Conservation (phyloP, 2,113 vertebrate genomes). For the Noctilio leporinus region DNA sequence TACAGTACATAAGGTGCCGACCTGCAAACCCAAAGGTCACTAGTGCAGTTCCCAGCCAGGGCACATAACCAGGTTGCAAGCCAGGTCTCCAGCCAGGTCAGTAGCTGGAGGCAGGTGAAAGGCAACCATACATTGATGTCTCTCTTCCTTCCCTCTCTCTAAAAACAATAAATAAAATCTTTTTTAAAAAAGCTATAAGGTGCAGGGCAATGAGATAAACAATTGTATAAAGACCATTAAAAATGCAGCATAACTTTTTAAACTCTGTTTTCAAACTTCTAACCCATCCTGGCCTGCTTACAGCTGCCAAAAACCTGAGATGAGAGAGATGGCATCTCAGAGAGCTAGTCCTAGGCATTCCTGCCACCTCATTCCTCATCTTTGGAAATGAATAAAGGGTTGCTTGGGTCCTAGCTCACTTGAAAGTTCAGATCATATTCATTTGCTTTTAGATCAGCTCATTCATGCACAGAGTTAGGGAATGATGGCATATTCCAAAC, state of each 20-base stretch:
- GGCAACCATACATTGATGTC: no score
- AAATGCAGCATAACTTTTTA: conserved; percentile 1
- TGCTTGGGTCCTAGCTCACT: neutral
- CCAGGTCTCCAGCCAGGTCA: no score
- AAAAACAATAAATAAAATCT: no score
- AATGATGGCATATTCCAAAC: neutral
- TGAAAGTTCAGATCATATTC: conserved; percentile 19
- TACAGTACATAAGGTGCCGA: no score
- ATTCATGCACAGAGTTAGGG: neutral
- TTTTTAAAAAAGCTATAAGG: neutral
- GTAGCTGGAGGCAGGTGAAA: no score
- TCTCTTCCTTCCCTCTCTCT: no score
- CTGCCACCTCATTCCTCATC: neutral
- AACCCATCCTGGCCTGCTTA: neutral
- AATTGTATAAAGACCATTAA: neutral
- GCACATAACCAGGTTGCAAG: no score
- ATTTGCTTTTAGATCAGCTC: conserved; percentile 3
- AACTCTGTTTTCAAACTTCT: neutral
- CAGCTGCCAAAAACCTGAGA: neutral
- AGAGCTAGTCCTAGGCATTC: neutral
- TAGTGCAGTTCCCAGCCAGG: no score
- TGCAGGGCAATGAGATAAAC: neutral
- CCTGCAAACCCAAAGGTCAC: no score
- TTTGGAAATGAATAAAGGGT: neutral
- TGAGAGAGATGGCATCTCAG: neutral